Percentiles rank a stretch among this genome's conserved stretches.
These are phyloP conservation scores for Athripsodes cinereus DNA, from an alignment of 2,888 invertebrate species.

Conservation along the genomic window DNA sequence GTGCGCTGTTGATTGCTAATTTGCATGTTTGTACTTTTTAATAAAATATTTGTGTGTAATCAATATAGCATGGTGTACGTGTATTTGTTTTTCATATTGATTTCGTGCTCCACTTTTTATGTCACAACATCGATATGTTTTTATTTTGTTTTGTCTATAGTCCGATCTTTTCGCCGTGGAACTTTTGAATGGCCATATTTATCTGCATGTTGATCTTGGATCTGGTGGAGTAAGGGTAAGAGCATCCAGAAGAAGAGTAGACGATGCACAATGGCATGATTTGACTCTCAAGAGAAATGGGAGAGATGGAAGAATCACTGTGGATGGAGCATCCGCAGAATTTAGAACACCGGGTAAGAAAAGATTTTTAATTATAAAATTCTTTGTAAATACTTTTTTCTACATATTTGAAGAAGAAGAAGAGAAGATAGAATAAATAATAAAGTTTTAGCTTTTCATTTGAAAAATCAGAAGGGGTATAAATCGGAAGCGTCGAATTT, in stretches of 20 bases:
- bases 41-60: too few relatives aligned
- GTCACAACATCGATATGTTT: background rate
- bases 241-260: slow-evolving; percentile 74
- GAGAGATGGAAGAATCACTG: slow-evolving; percentile 79
- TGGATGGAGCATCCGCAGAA: slow-evolving; percentile 82
- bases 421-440: too few relatives aligned
- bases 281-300: slow-evolving; percentile 77
- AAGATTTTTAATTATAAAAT: too few relatives aligned
- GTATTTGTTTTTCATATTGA: too few relatives aligned
- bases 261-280: slow-evolving; percentile 92
- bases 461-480: too few relatives aligned
- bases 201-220: slow-evolving; percentile 87
- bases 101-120: background rate
- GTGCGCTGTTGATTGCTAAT: too few relatives aligned
- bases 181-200: slow-evolving; percentile 88
- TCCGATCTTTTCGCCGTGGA: slow-evolving; percentile 92
- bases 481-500: too few relatives aligned
- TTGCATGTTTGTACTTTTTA: too few relatives aligned
- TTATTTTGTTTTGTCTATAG: slow-evolving; percentile 39
- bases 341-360: slow-evolving; percentile 73
- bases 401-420: too few relatives aligned
- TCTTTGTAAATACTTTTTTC: too few relatives aligned
- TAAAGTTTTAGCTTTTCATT: too few relatives aligned
- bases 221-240: slow-evolving; percentile 84
- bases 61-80: too few relatives aligned